Percentiles rank a stretch among this genome's conserved stretches.
Conservation (phyloP, 2,888 invertebrate species). For the Troglohyphantes excavatus region DNA sequence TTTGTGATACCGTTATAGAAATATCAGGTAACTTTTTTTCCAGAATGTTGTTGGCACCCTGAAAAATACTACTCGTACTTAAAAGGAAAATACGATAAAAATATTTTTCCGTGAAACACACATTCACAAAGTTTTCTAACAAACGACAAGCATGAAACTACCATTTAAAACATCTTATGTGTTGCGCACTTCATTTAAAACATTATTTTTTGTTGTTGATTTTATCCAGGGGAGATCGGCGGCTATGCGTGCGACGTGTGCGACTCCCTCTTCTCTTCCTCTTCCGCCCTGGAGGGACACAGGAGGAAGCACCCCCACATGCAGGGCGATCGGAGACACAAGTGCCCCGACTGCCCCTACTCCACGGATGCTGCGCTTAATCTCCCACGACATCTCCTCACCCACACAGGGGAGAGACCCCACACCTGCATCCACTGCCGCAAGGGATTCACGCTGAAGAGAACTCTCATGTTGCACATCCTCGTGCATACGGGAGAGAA, state of each 20-base stretch:
- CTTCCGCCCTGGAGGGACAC: slow-evolving; percentile 6
- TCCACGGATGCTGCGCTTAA: not conserved
- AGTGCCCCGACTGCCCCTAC: slow-evolving; percentile 28
- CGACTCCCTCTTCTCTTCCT: slow-evolving; percentile 20
- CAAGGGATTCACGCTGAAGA: not conserved
- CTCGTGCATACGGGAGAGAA: slow-evolving; percentile 34
- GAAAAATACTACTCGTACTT: no score
- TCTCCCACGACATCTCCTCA: not conserved
- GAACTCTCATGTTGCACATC: not conserved
- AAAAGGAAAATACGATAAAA: no score
- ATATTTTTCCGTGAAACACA: no score
- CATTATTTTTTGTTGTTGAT: no score
- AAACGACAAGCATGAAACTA: no score
- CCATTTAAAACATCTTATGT: no score
- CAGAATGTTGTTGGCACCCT: no score
- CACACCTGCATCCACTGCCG: slow-evolving; percentile 30
- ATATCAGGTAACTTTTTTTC: no score
- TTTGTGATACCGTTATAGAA: no score
- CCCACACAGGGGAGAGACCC: slow-evolving; percentile 32
- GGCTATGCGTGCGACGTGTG: slow-evolving; percentile 23
- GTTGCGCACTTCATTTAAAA: no score
- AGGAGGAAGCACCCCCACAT: not conserved
- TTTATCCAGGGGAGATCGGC: not conserved
- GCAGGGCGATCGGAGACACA: slow-evolving; percentile 18
- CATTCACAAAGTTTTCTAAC: no score